Base-by-base conservation (phyloP, 2,113 vertebrate genomes). In the Upupa epops region DNA sequence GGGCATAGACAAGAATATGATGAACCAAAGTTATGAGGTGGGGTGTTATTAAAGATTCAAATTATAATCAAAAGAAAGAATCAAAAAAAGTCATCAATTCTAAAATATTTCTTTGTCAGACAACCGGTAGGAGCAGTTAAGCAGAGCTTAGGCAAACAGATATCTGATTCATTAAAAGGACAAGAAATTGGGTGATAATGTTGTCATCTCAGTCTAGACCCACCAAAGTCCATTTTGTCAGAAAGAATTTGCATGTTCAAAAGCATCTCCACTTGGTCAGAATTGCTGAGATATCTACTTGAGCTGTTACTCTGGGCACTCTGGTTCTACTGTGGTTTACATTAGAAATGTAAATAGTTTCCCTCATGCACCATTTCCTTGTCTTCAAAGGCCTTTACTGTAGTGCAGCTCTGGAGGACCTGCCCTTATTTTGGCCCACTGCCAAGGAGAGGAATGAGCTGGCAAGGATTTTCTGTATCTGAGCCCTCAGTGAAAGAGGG, bases 1-100 rank as follows among this genome's bases (percentile, higher is more conserved):
- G 98, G 55, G 93, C 90, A 4, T 98, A 98, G 45, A 98, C 81
- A 68, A 98, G 84, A 65, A 98, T 96, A 94, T 98, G 98, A 73
- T 98, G 98, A 52, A 98, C 96, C 6, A 98, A 42, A 4, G 97
- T 97, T 51, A 45, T 12, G 6, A 97, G 86, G 56, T 95, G 76
- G 8, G 86, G 26, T 21, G 84, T 48, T 68, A 98, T 74, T 56
- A 96, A n/a, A 6, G 97, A 97, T 32, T 98, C 97, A 20, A 98
- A 96, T 98, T 98, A 92, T 32, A 83, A 69, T 26, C 36, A 58
- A 60, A 26, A 69, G 59, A 63, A 51, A 28, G 17, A 82, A 49
- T n/a, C 2, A 65, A 46, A 52, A 48, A 74, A 54, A 52, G 20
- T 59, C 69, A 31, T 28, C 15, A 56, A 42, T 22, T 9, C 36